Percentiles rank a stretch among this genome's conserved stretches.
These are phyloP conservation scores for Rhodeus uyekii DNA, from an alignment of 2,797 vertebrate species.

Conservation along the genomic window DNA sequence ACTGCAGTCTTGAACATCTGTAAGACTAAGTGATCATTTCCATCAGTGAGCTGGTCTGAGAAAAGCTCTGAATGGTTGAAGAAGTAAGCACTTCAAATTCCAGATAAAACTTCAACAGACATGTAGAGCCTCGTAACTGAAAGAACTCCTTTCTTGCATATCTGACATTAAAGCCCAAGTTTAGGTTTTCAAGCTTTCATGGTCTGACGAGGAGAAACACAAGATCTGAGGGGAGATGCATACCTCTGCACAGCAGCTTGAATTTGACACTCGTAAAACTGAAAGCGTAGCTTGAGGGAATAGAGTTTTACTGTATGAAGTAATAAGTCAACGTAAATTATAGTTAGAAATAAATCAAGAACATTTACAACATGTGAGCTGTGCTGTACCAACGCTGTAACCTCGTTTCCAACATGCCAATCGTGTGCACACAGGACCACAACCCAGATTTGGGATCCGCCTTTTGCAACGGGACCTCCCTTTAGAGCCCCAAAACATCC, in stretches of 20 bases:
- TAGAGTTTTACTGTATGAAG: neutral
- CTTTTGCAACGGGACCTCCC: constrained; percentile 9
- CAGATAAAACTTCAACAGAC: constrained; percentile 3
- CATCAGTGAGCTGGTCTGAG: neutral
- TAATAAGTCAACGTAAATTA: neutral
- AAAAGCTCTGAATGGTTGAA: neutral
- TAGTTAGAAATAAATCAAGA: constrained; percentile 3
- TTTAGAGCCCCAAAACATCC: neutral
- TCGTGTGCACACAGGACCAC: neutral
- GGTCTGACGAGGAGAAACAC: neutral
- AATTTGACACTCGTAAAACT: constrained; percentile 18
- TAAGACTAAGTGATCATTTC: neutral
- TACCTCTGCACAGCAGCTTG: neutral
- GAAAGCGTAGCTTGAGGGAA: constrained; percentile 19
- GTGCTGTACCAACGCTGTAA: neutral
- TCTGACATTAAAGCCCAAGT: constrained; percentile 8
- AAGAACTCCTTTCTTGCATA: constrained; percentile 40
- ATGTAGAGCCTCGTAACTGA: constrained; percentile 1
- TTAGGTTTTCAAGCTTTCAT: constrained; percentile 40
- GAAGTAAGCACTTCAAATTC: constrained; percentile 53
- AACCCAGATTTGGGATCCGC: constrained; percentile 5
- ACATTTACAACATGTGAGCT: neutral
- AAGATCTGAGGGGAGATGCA: constrained; percentile 24
- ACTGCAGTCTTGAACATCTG: neutral
- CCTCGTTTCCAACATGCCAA: constrained; percentile 10